Percentiles rank a stretch among this genome's conserved stretches.
Conservation (phyloP, 1,140 invertebrate species). For the Epicauta chinensis region DNA sequence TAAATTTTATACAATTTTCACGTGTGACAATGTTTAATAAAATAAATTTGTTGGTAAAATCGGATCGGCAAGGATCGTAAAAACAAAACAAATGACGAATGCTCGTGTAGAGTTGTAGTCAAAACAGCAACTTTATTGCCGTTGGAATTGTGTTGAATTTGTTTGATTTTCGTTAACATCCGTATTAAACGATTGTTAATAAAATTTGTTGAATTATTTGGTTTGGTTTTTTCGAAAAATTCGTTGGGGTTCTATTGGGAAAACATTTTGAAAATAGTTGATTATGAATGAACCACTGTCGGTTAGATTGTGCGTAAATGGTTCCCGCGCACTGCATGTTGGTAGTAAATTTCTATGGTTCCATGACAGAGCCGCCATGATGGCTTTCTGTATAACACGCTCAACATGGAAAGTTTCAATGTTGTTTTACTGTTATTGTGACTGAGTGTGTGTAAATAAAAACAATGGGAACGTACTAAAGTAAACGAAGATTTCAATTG, state of each 20-base stretch:
- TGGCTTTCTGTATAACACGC: conserved; percentile 60
- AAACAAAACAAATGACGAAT: conserved; percentile 1
- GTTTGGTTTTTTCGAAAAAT: not conserved
- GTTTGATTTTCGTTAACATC: conserved; percentile 1
- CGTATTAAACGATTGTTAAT: not conserved
- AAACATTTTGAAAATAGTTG: conserved; percentile 1
- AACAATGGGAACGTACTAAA: conserved; percentile 62
- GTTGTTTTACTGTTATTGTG: conserved; percentile 63
- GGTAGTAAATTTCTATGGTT: conserved; percentile 57
- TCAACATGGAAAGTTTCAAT: conserved; percentile 60
- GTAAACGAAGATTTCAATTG: conserved; percentile 52
- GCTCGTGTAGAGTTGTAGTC: not conserved
- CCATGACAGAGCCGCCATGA: conserved; percentile 63
- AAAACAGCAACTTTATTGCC: conserved; percentile 5
- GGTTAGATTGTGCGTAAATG: conserved; percentile 45
- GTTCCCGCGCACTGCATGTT: conserved; percentile 52
- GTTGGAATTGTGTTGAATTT: not conserved
- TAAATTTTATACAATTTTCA: not conserved
- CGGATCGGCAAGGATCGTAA: conserved; percentile 6
- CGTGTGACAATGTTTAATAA: not conserved
- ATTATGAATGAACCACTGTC: conserved; percentile 35
- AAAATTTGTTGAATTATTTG: not conserved
- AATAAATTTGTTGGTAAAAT: not conserved
- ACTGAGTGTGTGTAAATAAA: conserved; percentile 61
- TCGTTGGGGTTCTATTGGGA: not conserved